These are phyloP conservation scores for Malurus leucopterus DNA, from an alignment of 2,797 vertebrate species.

Conservation along the genomic window DNA sequence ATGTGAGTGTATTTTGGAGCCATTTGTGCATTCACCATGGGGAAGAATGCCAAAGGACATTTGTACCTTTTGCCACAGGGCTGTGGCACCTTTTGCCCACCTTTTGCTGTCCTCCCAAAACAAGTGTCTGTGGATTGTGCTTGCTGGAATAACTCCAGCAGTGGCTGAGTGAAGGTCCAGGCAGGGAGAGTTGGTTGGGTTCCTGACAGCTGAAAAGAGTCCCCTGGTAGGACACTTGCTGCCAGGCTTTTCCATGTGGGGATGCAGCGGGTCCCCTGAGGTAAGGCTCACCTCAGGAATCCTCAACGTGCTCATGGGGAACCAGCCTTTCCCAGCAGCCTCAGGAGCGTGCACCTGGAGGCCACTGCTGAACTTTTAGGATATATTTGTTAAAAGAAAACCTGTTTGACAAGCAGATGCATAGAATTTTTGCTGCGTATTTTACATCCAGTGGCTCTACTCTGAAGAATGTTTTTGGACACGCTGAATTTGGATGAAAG, in stretches of 20 bases:
- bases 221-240: not conserved
- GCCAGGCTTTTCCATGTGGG: not conserved
- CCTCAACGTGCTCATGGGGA: not conserved
- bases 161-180: not conserved
- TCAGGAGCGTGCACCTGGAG: not conserved
- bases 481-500: not conserved
- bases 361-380: not conserved
- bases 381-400: not conserved
- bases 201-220: not conserved
- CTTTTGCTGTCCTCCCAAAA: not conserved
- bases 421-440: not conserved
- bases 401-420: not conserved
- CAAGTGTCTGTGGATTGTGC: rapidly evolving
- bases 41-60: not conserved
- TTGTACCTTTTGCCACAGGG: not conserved
- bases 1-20: not conserved
- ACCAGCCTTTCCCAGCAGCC: not conserved
- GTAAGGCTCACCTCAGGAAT: not conserved
- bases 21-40: not conserved
- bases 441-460: not conserved
- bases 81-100: too few species aligned
- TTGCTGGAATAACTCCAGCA: not conserved
- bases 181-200: not conserved
- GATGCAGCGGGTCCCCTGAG: not conserved
- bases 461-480: not conserved